These are phyloP conservation scores for Neodiprion lecontei DNA, from an alignment of 1,140 invertebrate species.

Conservation along the genomic window DNA sequence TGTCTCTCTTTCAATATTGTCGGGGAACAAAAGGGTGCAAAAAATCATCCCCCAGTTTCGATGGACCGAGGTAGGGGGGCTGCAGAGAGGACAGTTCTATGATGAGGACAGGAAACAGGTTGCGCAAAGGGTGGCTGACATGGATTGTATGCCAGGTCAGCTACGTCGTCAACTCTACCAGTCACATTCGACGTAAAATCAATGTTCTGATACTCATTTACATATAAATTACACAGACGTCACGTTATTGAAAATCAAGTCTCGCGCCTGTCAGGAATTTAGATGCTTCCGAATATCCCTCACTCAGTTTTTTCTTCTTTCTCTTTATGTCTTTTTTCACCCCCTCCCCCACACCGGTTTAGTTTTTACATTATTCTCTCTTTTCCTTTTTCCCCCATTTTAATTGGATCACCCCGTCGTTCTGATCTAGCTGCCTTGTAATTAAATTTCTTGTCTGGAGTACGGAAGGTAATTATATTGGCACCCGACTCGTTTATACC, in stretches of 20 bases:
- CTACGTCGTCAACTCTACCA: neutral
- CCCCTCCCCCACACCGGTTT: neutral
- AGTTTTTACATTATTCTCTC: neutral
- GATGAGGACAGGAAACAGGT: conserved; percentile 3
- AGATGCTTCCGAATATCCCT: neutral
- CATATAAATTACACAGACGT: conserved; percentile 4
- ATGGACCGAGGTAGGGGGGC: neutral
- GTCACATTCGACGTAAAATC: conserved; percentile 4
- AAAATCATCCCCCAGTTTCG: neutral
- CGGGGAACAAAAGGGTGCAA: neutral
- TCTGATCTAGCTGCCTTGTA: neutral
- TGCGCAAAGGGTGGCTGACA: conserved; percentile 4
- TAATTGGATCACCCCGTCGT: neutral
- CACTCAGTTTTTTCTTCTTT: neutral
- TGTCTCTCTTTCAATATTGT: neutral
- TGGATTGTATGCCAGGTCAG: neutral
- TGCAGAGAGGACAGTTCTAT: neutral
- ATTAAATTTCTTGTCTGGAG: neutral
- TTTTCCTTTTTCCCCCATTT: neutral
- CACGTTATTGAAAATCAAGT: conserved; percentile 4
- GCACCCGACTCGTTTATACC: neutral
- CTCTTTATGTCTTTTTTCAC: neutral
- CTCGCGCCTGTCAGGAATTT: neutral
- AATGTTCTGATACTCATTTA: conserved; percentile 5
- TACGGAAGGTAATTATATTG: neutral